Conservation (phyloP, 2,888 invertebrate species). For the Ctenicera cuprea region DNA sequence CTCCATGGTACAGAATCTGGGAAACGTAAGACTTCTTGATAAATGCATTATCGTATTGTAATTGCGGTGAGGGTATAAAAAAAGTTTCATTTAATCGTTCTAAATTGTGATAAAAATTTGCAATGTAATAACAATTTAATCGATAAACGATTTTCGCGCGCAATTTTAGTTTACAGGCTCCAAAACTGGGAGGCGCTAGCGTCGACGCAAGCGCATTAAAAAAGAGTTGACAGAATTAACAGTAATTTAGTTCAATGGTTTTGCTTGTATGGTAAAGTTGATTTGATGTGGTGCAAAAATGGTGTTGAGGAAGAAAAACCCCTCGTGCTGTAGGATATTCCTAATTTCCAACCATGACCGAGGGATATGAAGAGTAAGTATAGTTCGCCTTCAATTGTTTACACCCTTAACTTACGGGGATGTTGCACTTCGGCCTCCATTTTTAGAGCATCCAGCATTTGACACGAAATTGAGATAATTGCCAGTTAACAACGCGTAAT, state of each 20-base stretch:
- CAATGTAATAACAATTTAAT: no score
- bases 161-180: neutral
- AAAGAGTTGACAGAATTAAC: constrained; percentile 39
- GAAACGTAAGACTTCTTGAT: no score
- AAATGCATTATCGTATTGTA: no score
- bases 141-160: neutral
- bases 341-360: constrained; percentile 61
- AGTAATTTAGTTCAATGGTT: constrained; percentile 71
- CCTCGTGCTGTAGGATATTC: constrained; percentile 58
- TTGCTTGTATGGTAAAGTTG: constrained; percentile 70
- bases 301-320: constrained; percentile 66
- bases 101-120: no score
- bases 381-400: constrained; percentile 30
- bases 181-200: neutral
- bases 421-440: constrained; percentile 56
- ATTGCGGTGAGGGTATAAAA: no score
- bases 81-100: no score
- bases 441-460: constrained; percentile 57
- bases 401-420: constrained; percentile 46
- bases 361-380: constrained; percentile 61
- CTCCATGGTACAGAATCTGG: no score
- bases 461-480: constrained; percentile 56
- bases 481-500: constrained; percentile 57
- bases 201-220: constrained; percentile 36
- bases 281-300: constrained; percentile 72